A percentile compares a stretch with the other conserved stretches of the same genome.
These are phyloP conservation scores for Menura novaehollandiae DNA, from an alignment of 2,113 vertebrate species.

Conservation along the genomic window DNA sequence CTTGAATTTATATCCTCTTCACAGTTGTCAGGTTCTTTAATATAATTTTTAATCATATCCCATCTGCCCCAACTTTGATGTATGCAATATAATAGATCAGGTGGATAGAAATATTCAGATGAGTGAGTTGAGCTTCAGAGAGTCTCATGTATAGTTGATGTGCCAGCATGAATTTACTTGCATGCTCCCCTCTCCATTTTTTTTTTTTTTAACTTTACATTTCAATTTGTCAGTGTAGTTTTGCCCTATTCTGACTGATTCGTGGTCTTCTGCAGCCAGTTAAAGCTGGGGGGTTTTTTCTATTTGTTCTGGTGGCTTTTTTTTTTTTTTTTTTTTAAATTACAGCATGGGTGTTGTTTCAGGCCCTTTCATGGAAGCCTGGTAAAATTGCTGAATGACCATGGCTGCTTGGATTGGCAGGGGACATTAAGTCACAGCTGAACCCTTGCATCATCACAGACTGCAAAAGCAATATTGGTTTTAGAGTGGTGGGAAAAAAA, in stretches of 20 bases:
- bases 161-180: background rate
- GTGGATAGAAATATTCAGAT: background rate
- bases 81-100: background rate
- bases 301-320: background rate
- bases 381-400: background rate
- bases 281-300: background rate
- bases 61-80: background rate
- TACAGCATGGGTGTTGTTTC: background rate
- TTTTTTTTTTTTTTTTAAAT: background rate
- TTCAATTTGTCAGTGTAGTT: background rate
- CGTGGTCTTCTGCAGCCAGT: background rate
- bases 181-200: accelerated
- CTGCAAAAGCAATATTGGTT: background rate
- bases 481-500: background rate
- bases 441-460: background rate
- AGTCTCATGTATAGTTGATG: background rate
- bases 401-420: background rate
- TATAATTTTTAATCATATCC: background rate
- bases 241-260: background rate
- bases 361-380: background rate
- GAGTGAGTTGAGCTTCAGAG: background rate
- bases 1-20: background rate
- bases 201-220: background rate
- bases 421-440: background rate
- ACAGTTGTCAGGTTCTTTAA: background rate